Conservation (phyloP, 2,797 vertebrate species). For the Myotis myotis region DNA sequence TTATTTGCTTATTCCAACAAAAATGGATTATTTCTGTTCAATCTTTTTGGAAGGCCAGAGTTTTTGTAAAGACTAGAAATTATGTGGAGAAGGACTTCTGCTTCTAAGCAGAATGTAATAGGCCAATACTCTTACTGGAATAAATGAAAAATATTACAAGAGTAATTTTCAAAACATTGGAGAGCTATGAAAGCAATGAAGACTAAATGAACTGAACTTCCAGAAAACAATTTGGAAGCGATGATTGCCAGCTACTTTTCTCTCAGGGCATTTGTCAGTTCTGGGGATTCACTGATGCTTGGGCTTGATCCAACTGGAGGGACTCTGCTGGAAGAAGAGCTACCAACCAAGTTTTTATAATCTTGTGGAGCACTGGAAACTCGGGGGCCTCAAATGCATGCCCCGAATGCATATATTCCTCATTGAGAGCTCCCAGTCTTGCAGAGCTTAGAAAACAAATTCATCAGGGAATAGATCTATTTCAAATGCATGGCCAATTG, state of each 20-base stretch:
- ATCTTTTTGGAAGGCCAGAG: background rate
- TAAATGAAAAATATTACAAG: conserved; percentile 35
- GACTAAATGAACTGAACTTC: conserved; percentile 1
- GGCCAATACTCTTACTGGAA: background rate
- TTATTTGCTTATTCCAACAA: background rate
- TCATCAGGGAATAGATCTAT: background rate
- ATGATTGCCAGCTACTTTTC: background rate
- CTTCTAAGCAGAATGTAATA: background rate
- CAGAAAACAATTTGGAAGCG: background rate
- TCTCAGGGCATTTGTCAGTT: background rate
- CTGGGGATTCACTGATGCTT: background rate
- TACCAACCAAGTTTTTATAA: background rate
- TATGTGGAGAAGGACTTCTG: background rate
- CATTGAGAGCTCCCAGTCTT: background rate
- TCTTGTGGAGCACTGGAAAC: background rate
- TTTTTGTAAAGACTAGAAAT: conserved; percentile 11
- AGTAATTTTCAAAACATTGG: conserved; percentile 36
- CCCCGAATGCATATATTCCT: background rate
- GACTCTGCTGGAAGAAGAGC: background rate
- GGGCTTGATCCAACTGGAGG: background rate
- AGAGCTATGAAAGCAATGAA: background rate
- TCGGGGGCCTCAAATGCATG: background rate
- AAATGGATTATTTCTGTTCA: background rate
- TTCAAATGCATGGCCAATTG: background rate
- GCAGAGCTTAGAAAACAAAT: background rate